phyloP scores from a whole-genome alignment of 2,888 invertebrate species.

The Synanthedon vespiformis region DNA sequence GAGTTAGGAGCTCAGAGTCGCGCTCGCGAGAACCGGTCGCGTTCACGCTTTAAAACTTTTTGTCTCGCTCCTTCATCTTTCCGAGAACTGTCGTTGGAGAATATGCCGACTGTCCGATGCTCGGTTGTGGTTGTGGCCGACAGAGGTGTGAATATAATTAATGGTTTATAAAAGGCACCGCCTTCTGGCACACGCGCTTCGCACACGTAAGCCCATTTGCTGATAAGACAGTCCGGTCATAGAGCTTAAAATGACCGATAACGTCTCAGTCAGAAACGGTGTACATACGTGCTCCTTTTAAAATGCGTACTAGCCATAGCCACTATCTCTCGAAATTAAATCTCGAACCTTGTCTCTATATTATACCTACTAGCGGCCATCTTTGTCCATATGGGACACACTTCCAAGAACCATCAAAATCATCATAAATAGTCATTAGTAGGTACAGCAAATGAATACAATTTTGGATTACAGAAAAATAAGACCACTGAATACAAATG shows the following conservation, averaged over 20 bases:
- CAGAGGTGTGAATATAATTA: conserved; percentile 67
- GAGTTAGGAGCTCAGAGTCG: not conserved
- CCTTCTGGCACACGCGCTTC: conserved; percentile 20
- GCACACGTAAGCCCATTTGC: conserved; percentile 30
- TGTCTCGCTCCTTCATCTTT: conserved; percentile 19
- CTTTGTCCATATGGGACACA: no score
- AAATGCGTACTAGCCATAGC: no score
- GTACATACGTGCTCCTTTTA: no score
- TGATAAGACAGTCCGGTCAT: not conserved
- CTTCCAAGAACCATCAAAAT: no score
- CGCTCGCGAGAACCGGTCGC: conserved; percentile 26
- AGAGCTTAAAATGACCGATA: not conserved
- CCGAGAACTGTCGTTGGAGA: conserved; percentile 46
- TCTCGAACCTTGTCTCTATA: no score
- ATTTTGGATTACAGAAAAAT: not conserved
- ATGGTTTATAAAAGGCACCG: conserved; percentile 57
- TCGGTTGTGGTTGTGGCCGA: conserved; percentile 25
- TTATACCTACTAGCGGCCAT: no score
- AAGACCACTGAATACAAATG: not conserved
- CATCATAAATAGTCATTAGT: no score
- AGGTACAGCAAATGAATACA: no score
- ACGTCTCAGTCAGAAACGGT: not conserved
- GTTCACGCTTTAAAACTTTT: conserved; percentile 25
- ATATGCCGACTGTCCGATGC: conserved; percentile 14
- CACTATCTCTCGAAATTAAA: no score